phyloP scores from a whole-genome alignment of 2,113 vertebrate genomes.

The Heterotis niloticus region DNA sequence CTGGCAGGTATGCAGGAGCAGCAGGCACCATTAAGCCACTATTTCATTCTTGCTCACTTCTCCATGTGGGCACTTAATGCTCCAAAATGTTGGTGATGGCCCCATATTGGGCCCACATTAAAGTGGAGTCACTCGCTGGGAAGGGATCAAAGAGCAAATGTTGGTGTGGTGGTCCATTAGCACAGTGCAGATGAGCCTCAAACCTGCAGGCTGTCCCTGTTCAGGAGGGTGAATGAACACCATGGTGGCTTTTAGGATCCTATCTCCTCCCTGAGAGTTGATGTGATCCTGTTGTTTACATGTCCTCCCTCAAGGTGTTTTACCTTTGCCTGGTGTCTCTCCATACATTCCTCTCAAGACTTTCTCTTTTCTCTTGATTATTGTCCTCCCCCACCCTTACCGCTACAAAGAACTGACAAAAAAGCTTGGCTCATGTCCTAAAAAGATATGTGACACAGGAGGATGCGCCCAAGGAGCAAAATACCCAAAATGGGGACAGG shows the following conservation, averaged over 20 bases:
- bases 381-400: background rate
- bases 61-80: slow-evolving; percentile 23
- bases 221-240: background rate
- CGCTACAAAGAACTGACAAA: background rate
- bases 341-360: background rate
- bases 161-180: background rate
- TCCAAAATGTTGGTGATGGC: background rate
- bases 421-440: background rate
- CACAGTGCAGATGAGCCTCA: background rate
- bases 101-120: background rate
- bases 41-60: background rate
- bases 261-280: background rate
- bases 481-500: background rate
- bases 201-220: background rate
- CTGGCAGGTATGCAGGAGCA: background rate
- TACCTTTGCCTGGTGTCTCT: background rate
- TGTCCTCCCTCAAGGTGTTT: background rate
- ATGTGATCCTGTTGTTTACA: background rate
- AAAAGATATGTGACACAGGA: background rate
- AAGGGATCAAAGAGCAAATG: slow-evolving; percentile 2
- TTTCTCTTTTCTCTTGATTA: background rate
- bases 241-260: background rate
- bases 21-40: background rate
- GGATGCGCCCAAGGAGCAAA: background rate
- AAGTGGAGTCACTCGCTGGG: background rate